A percentile compares a stretch with the other conserved stretches of the same genome.
These are phyloP conservation scores for Pangasius macronema DNA, from an alignment of 2,797 vertebrate species.

Conservation along the genomic window DNA sequence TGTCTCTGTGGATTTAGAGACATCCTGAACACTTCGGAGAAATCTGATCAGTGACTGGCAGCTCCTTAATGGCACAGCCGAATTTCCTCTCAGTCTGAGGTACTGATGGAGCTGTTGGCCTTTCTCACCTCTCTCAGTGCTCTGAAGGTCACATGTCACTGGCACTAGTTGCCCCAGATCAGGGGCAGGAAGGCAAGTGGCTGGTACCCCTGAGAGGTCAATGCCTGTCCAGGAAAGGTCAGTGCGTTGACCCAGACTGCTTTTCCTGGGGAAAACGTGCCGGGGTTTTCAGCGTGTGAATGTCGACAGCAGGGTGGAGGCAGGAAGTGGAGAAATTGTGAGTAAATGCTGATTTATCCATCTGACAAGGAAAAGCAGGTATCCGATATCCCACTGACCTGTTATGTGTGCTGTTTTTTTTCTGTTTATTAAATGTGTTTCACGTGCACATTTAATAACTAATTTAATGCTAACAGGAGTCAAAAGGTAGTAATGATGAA, in stretches of 20 bases:
- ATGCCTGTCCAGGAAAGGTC: slow-evolving; percentile 52
- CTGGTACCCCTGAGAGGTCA: slow-evolving; percentile 47
- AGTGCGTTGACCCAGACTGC: slow-evolving; percentile 40
- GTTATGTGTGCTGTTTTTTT: slow-evolving; percentile 31
- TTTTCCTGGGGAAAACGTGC: slow-evolving; percentile 55
- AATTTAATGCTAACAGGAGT: slow-evolving; percentile 26
- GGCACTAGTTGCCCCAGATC: slow-evolving; percentile 49
- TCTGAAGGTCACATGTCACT: slow-evolving; percentile 49
- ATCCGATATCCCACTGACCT: slow-evolving; percentile 50
- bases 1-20: slow-evolving; percentile 29
- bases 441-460: slow-evolving; percentile 27
- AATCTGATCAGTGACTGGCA: slow-evolving; percentile 44
- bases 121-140: slow-evolving; percentile 42
- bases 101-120: slow-evolving; percentile 41
- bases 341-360: slow-evolving; percentile 44
- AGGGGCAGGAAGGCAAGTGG: slow-evolving; percentile 51
- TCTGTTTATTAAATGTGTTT: neutral
- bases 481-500: slow-evolving; percentile 9
- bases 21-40: slow-evolving; percentile 41
- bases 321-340: slow-evolving; percentile 22
- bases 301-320: slow-evolving; percentile 55
- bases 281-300: slow-evolving; percentile 47
- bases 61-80: slow-evolving; percentile 33
- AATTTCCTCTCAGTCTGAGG: slow-evolving; percentile 52
- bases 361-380: slow-evolving; percentile 29